Evolutionary conservation across 2,888 invertebrate genomes (phyloP).

Genomic region (Noctua janthe): DNA sequence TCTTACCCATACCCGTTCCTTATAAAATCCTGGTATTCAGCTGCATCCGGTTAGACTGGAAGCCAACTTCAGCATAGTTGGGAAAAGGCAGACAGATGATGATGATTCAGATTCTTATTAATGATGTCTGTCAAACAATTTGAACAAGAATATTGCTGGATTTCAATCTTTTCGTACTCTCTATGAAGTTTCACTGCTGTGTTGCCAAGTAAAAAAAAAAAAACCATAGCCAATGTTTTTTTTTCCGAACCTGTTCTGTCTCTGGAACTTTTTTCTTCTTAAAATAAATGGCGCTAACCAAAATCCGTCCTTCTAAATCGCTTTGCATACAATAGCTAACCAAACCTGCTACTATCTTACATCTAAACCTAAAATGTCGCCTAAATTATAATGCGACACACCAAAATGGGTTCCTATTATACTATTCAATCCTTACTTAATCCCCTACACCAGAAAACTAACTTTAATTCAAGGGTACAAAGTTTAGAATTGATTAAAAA

Average conservation of each 20-base stretch:
- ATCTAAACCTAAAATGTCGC: slow-evolving; percentile 65
- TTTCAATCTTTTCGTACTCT: background rate
- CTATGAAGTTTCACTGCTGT: background rate
- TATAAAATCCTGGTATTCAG: background rate
- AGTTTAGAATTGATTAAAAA: slow-evolving; percentile 44
- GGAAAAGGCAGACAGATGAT: background rate
- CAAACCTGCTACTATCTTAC: slow-evolving; percentile 63
- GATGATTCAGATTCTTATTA: background rate
- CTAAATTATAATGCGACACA: slow-evolving; percentile 65
- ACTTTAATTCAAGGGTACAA: slow-evolving; percentile 27
- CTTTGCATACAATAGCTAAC: slow-evolving; percentile 69
- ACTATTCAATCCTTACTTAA: slow-evolving; percentile 45
- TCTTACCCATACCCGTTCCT: background rate
- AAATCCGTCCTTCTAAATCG: slow-evolving; percentile 36
- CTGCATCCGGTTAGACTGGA: background rate
- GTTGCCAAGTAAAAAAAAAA: background rate
- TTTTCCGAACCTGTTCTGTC: background rate
- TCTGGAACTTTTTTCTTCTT: background rate
- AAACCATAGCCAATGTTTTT: background rate
- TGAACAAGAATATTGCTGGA: background rate
- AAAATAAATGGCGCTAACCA: slow-evolving; percentile 23
- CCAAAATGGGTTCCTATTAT: slow-evolving; percentile 64
- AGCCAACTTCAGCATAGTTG: background rate
- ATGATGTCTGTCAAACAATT: background rate
- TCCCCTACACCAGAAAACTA: slow-evolving; percentile 26